These are phyloP conservation scores for Erythrocebus patas DNA, from an alignment of 2,113 vertebrate genomes.

Conservation along the genomic window DNA sequence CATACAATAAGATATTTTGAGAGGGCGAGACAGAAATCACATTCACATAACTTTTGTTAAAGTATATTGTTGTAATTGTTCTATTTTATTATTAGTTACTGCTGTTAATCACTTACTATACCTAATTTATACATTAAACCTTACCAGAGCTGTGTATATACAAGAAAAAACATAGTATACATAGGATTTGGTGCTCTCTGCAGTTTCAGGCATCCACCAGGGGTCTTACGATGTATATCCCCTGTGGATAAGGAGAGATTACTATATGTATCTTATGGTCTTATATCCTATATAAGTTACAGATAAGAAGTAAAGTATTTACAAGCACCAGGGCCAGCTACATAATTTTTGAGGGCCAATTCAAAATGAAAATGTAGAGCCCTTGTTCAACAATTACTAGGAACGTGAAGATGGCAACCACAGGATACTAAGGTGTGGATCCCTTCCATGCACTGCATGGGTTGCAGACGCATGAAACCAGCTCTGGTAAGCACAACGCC, in stretches of 20 bases:
- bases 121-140: neutral
- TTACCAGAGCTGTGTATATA: neutral
- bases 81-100: neutral
- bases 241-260: neutral
- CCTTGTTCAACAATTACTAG: neutral
- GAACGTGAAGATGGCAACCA: neutral
- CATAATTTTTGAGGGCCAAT: neutral
- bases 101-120: neutral
- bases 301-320: neutral
- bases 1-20: neutral
- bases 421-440: neutral
- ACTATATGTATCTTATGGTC: neutral
- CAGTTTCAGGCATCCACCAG: neutral
- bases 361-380: neutral
- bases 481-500: neutral
- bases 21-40: neutral
- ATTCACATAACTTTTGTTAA: neutral
- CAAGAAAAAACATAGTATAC: neutral
- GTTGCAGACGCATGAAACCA: neutral
- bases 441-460: neutral
- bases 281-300: neutral
- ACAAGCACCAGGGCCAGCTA: neutral
- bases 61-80: neutral
- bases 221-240: neutral
- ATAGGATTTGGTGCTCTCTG: neutral